A percentile compares a stretch with the other conserved stretches of the same genome.
Conservation (phyloP, 2,113 vertebrate genomes). For the Hiodon tergisus region DNA sequence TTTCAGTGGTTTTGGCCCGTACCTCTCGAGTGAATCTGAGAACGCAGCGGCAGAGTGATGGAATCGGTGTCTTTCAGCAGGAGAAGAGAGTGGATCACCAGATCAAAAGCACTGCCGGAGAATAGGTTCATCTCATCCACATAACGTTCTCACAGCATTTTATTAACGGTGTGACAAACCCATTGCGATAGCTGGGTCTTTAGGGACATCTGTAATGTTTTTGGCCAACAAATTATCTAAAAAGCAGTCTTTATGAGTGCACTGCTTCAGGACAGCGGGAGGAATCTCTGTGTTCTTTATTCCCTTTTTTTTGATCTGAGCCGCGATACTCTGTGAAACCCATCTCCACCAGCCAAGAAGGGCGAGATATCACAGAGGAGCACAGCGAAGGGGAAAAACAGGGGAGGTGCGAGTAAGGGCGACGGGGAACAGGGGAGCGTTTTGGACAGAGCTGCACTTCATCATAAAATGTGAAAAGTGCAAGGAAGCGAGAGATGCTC, state of each 20-base stretch:
- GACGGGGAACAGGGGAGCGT: neutral
- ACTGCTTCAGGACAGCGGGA: no score
- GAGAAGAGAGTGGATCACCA: neutral
- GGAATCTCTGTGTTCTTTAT: no score
- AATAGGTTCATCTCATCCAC: no score
- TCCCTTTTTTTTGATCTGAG: no score
- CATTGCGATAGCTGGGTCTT: no score
- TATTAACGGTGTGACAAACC: neutral
- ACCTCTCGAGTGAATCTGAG: neutral
- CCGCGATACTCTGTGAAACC: no score
- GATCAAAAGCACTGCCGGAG: no score
- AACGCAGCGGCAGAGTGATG: neutral
- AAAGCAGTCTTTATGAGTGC: no score
- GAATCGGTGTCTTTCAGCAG: neutral
- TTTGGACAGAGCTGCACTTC: neutral
- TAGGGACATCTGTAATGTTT: neutral
- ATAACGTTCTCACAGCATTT: slow-evolving; percentile 1
- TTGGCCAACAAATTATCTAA: neutral
- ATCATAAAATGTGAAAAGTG: neutral
- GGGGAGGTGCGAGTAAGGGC: no score
- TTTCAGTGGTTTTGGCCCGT: neutral
- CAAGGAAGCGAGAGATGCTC: slow-evolving; percentile 11
- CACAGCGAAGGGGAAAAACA: no score
- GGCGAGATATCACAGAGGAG: no score
- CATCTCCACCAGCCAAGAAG: no score